Base-by-base conservation (phyloP, 2,888 invertebrate genomes). In the Eristalis tenax region DNA sequence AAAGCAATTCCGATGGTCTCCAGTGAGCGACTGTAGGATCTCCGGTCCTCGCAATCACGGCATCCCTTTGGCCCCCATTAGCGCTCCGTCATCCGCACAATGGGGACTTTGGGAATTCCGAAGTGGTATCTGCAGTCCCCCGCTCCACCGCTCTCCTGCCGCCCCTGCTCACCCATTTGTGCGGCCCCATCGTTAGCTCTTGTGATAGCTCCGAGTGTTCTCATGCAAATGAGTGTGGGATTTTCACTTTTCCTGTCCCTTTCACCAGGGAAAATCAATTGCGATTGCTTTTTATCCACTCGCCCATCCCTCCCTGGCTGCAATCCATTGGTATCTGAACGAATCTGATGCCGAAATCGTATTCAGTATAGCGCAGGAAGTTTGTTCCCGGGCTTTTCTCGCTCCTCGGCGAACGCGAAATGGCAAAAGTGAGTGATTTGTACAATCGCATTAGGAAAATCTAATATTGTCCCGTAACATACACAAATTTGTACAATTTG, bases 391-490 rank as follows among this genome's bases (percentile, higher is more conserved):
- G 13, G 69, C 69, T 85, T 57, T 28, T 59, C 50, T 50, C 50
- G 4, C 8, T 50, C 8, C 18, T 8, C 8, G 18, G 61, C 74
- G 28, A 57, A 81, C 59, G 64, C 63, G 71, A 43, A 18, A 56
- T 10, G 11, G 10, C n/a, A 32, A 64, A 73, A 77, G 70, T 71
- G 75, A 78, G 85, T 82, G 82, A 82, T 86, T 84, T 86, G 82
- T 86, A 71, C 66, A 86, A 86, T 86, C 82, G 78, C 82, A 86
- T 86, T 86, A 82, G 75, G 78, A 66, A 82, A 86, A 86, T 82
- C 82, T 70, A 79, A 82, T 77, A 80, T 59, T 65, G 63, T 56
- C 65, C 65, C 75, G 75, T 43, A 75, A 66, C 63, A 71, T 63
- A 61, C 13, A 50, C 64, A 79, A 76, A 63, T 79, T 43, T 77